These are phyloP conservation scores for Spodoptera litura DNA, from an alignment of 1,140 invertebrate species.

Conservation along the genomic window DNA sequence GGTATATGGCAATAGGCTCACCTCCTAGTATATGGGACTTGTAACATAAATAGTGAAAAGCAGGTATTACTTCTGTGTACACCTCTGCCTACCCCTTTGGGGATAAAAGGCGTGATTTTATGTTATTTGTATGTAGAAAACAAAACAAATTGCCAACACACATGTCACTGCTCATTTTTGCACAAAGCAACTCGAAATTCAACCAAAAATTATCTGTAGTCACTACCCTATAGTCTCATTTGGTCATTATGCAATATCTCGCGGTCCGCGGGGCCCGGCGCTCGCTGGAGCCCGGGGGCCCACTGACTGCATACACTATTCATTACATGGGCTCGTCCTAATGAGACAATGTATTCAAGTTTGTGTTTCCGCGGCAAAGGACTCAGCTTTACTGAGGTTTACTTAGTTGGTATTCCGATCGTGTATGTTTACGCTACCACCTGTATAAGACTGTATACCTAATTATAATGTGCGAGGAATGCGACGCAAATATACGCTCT, in stretches of 20 bases:
- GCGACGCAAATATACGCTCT: slow-evolving; percentile 17
- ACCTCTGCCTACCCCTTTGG: too few species aligned
- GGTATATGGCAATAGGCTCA: too few species aligned
- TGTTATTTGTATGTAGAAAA: too few species aligned
- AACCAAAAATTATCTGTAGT: slow-evolving; percentile 16
- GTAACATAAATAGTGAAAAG: too few species aligned
- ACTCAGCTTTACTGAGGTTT: slow-evolving; percentile 17
- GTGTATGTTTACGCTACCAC: slow-evolving; percentile 23
- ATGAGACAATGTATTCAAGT: slow-evolving; percentile 75
- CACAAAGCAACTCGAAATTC: slow-evolving; percentile 3
- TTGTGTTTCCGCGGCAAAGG: slow-evolving; percentile 59
- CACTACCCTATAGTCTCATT: slow-evolving; percentile 13
- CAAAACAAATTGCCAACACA: too few species aligned
- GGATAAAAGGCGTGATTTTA: too few species aligned
- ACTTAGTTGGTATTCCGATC: slow-evolving; percentile 29
- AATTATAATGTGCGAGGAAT: slow-evolving; percentile 34
- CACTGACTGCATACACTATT: slow-evolving; percentile 64
- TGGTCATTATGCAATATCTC: slow-evolving; percentile 62
- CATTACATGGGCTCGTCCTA: slow-evolving; percentile 63
- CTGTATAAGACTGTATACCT: slow-evolving; percentile 20
- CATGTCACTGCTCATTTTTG: background rate
- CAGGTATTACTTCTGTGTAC: too few species aligned
- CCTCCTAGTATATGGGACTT: too few species aligned
- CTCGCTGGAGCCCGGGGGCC: slow-evolving; percentile 40
- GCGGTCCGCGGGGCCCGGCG: slow-evolving; percentile 46